A percentile compares a stretch with the other conserved stretches of the same genome.
These are phyloP conservation scores for Aphelenchoides fujianensis DNA, from an alignment of 1,140 invertebrate genomes.

Conservation along the genomic window DNA sequence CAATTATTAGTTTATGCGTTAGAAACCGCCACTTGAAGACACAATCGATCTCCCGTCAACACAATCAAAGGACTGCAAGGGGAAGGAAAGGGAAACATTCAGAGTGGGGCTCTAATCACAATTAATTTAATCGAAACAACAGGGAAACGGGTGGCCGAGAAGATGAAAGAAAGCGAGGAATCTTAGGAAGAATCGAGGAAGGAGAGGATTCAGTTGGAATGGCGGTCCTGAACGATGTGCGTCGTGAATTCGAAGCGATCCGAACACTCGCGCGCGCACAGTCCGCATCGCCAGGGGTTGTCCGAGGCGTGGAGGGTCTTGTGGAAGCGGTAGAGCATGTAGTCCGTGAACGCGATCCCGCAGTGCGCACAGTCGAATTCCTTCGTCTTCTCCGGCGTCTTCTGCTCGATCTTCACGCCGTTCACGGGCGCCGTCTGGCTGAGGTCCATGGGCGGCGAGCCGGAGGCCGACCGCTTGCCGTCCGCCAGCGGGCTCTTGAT, in stretches of 20 bases:
- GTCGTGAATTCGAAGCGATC: constrained; percentile 94
- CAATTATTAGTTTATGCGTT: too few relatives aligned
- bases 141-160: too few relatives aligned
- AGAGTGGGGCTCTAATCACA: too few relatives aligned
- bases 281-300: constrained; percentile 96
- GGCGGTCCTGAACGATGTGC: constrained; percentile 69
- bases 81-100: too few relatives aligned
- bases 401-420: not conserved
- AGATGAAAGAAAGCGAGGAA: too few relatives aligned
- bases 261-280: constrained; percentile 85
- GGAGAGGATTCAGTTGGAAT: not conserved
- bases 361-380: constrained; percentile 78
- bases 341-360: constrained; percentile 87
- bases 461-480: not conserved
- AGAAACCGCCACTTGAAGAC: too few relatives aligned
- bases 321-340: constrained; percentile 90
- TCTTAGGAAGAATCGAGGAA: not conserved
- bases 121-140: too few relatives aligned
- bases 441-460: not conserved
- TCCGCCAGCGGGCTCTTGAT: not conserved
- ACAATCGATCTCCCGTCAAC: too few relatives aligned
- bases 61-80: too few relatives aligned
- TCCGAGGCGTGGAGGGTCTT: constrained; percentile 93
- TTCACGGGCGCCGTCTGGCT: not conserved
- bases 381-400: constrained; percentile 16